Percentiles rank a stretch among this genome's conserved stretches.
phyloP scores from a whole-genome alignment of 2,797 vertebrate species.

The Simalia tracyae region DNA sequence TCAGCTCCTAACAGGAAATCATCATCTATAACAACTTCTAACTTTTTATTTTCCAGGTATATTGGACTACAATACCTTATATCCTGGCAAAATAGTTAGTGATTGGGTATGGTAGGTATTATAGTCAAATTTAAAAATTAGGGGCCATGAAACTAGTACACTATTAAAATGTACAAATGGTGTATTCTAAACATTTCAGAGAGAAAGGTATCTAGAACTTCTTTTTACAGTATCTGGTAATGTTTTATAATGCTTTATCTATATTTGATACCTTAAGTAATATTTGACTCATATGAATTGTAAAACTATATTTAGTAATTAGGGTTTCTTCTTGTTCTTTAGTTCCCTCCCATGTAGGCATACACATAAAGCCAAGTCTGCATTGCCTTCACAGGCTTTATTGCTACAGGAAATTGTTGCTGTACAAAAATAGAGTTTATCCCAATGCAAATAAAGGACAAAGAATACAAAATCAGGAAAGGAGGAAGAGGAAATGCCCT shows the following conservation, averaged over 20 bases:
- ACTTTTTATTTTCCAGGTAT: neutral
- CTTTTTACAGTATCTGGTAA: neutral
- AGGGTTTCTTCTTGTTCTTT: neutral
- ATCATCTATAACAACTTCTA: too few relatives aligned
- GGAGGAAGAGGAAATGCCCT: slow-evolving; percentile 26
- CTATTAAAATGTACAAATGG: neutral
- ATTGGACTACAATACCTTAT: neutral
- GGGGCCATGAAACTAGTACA: neutral
- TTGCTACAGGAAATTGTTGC: slow-evolving; percentile 79
- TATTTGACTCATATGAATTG: neutral
- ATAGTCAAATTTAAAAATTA: neutral
- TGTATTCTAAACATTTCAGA: neutral
- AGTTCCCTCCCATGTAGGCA: neutral
- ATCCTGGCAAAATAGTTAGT: neutral
- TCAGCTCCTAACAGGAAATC: neutral
- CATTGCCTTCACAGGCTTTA: slow-evolving; percentile 74
- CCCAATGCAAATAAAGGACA: slow-evolving; percentile 66
- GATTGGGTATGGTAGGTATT: neutral
- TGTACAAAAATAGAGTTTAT: slow-evolving; percentile 90
- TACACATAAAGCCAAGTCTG: slow-evolving; percentile 18
- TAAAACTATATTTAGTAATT: neutral
- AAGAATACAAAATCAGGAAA: slow-evolving; percentile 64
- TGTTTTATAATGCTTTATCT: neutral
- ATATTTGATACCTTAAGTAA: neutral
- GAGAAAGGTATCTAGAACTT: neutral